Conservation (phyloP, 2,797 vertebrate genomes). For the Coregonus suidteri region DNA sequence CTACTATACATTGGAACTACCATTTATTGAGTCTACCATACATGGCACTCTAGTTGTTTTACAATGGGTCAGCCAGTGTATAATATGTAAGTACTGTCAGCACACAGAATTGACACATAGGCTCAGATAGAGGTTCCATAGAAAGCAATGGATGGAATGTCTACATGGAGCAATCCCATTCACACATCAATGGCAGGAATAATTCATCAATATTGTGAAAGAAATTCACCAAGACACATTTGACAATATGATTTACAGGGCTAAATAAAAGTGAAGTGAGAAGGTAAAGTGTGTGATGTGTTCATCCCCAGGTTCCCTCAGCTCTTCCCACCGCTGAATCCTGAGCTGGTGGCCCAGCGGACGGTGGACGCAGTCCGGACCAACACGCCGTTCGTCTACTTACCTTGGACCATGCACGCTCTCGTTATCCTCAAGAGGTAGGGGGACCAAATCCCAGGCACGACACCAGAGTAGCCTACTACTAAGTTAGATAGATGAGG, state of each 20-base stretch:
- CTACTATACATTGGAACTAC: neutral
- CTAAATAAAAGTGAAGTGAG: neutral
- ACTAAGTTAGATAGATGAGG: neutral
- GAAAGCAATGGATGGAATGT: neutral
- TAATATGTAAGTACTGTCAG: neutral
- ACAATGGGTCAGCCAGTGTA: neutral
- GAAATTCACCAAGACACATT: neutral
- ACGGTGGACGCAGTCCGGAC: slow-evolving; percentile 92
- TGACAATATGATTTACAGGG: neutral
- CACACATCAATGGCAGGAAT: neutral
- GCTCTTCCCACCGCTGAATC: slow-evolving; percentile 93
- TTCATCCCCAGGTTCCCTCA: slow-evolving; percentile 85
- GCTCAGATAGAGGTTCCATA: neutral
- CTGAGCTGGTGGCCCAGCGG: slow-evolving; percentile 90
- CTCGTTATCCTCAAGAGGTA: slow-evolving; percentile 96
- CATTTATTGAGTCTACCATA: neutral
- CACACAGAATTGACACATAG: neutral
- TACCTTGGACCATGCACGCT: slow-evolving; percentile 95
- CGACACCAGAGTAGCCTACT: neutral
- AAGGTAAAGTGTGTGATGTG: neutral
- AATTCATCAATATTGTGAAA: neutral
- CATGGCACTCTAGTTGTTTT: neutral
- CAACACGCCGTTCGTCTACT: slow-evolving; percentile 89
- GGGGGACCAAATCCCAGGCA: neutral
- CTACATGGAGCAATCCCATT: neutral